Percentiles rank a stretch among this genome's conserved stretches.
These are phyloP conservation scores for Chaetophractus vellerosus DNA, from an alignment of 2,797 vertebrate genomes.

Conservation along the genomic window DNA sequence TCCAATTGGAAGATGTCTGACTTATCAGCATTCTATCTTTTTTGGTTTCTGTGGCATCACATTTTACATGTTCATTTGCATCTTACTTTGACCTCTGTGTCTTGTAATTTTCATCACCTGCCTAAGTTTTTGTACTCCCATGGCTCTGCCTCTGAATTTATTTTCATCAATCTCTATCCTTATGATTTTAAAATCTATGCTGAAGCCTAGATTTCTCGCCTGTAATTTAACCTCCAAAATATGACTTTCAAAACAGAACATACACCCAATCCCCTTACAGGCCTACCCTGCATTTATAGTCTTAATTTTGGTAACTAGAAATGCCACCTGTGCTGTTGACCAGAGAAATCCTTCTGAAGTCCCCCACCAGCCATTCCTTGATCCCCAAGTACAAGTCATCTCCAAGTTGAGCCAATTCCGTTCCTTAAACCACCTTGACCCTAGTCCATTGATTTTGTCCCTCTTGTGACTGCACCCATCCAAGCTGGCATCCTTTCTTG, in stretches of 20 bases:
- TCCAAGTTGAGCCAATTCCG: neutral
- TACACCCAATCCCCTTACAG: rapidly evolving
- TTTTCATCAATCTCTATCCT: neutral
- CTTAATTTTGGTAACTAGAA: neutral
- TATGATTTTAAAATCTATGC: neutral
- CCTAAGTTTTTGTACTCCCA: neutral
- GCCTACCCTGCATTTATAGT: rapidly evolving
- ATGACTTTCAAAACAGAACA: neutral
- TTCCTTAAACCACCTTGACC: neutral
- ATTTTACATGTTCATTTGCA: neutral
- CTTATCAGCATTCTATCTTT: neutral
- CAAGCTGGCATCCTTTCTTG: neutral
- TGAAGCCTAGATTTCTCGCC: neutral
- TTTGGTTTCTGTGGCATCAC: neutral
- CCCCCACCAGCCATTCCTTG: neutral
- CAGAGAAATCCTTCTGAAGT: neutral
- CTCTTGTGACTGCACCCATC: no score
- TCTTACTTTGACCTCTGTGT: neutral
- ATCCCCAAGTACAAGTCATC: neutral
- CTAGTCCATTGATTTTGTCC: neutral
- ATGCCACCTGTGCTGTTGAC: neutral
- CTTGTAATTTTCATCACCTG: no score
- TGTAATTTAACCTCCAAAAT: neutral
- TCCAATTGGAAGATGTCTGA: neutral
- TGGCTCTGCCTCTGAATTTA: neutral